Percentiles rank a stretch among this genome's conserved stretches.
Evolutionary conservation across 2,113 vertebrate species (phyloP).

Genomic region (Alligator sinensis): DNA sequence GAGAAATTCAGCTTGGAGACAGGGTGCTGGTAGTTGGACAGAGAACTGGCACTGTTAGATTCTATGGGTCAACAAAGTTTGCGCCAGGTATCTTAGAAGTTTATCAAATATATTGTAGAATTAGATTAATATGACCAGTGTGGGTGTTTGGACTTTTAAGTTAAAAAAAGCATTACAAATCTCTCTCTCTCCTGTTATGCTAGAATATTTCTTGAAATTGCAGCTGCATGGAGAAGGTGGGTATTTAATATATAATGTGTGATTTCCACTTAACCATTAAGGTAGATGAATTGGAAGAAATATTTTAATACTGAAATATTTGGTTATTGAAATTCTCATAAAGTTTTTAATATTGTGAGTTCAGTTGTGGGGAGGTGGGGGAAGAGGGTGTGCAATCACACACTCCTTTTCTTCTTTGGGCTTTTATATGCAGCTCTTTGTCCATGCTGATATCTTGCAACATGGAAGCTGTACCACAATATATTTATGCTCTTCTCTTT

Average conservation of each 20-base stretch:
- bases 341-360: neutral
- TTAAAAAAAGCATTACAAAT: neutral
- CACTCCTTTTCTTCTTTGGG: neutral
- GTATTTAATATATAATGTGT: conserved; percentile 1
- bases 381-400: neutral
- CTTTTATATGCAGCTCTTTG: neutral
- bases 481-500: neutral
- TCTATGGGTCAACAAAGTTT: conserved; percentile 92
- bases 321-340: neutral
- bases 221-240: neutral
- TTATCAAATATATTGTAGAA: neutral
- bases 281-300: accelerated
- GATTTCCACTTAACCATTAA: neutral
- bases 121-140: neutral
- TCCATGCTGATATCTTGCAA: neutral
- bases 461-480: neutral
- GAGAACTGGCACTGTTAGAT: conserved; percentile 90
- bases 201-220: neutral
- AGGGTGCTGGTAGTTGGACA: conserved; percentile 94
- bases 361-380: neutral
- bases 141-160: neutral
- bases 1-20: conserved; percentile 87
- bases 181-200: neutral
- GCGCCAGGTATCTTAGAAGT: conserved; percentile 86
- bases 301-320: neutral